A percentile compares a stretch with the other conserved stretches of the same genome.
phyloP scores from a whole-genome alignment of 2,888 invertebrate species.

The Silvanus unidentatus region DNA sequence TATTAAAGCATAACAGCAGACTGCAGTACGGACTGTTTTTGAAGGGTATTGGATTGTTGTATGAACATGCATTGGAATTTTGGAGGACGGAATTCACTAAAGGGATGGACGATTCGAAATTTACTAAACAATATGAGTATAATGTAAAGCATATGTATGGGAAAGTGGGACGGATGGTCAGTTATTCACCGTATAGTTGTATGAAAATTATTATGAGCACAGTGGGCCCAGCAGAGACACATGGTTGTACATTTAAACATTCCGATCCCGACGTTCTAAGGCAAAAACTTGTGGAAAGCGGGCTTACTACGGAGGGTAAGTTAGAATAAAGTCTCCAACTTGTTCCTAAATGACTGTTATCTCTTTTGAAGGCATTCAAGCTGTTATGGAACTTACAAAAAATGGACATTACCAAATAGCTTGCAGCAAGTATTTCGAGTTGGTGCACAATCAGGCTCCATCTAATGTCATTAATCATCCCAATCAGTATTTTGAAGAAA shows the following conservation, averaged over 20 bases:
- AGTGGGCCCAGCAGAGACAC: constrained; percentile 74
- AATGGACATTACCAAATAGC: constrained; percentile 83
- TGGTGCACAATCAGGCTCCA: constrained; percentile 57
- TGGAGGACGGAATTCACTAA: constrained; percentile 91
- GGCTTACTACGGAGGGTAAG: constrained; percentile 57
- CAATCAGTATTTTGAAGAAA: constrained; percentile 86
- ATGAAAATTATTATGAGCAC: constrained; percentile 76
- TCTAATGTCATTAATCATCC: constrained; percentile 78
- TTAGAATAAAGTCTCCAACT: constrained; percentile 6
- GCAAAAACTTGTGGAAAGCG: constrained; percentile 64
- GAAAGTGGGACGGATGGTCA: constrained; percentile 83
- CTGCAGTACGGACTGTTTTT: constrained; percentile 90
- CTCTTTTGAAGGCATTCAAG: constrained; percentile 54
- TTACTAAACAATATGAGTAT: constrained; percentile 90
- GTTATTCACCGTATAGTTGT: constrained; percentile 89
- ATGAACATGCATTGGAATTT: constrained; percentile 85
- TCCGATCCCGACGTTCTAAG: constrained; percentile 67
- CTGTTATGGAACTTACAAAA: constrained; percentile 66
- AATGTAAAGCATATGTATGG: constrained; percentile 91
- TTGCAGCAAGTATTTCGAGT: constrained; percentile 82
- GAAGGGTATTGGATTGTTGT: constrained; percentile 75
- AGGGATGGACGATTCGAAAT: constrained; percentile 75
- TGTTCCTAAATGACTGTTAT: constrained; percentile 19
- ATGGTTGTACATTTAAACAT: constrained; percentile 91
- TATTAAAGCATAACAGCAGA: constrained; percentile 81